phyloP scores from a whole-genome alignment of 2,888 invertebrate genomes.

The Tricholauxania praeusta region DNA sequence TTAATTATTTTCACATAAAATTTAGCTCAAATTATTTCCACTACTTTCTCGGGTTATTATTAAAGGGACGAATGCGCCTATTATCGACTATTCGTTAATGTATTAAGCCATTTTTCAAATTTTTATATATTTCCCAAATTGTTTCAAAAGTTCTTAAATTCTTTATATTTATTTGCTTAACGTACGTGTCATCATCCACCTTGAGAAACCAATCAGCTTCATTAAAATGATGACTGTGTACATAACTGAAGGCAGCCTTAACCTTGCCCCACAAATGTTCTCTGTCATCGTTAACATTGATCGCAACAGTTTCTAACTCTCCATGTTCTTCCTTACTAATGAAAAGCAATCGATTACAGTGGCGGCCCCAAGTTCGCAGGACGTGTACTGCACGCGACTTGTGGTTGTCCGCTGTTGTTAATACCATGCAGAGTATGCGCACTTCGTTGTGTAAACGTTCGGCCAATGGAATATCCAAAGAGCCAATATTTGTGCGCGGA shows the following conservation, averaged over 20 bases:
- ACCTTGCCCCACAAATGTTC: slow-evolving; percentile 94
- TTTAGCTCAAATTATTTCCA: no score
- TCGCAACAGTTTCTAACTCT: slow-evolving; percentile 80
- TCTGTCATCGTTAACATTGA: slow-evolving; percentile 87
- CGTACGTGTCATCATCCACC: slow-evolving; percentile 95
- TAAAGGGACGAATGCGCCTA: no score
- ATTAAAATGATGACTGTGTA: slow-evolving; percentile 82
- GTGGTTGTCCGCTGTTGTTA: slow-evolving; percentile 90
- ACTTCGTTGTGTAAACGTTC: slow-evolving; percentile 75
- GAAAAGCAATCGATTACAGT: slow-evolving; percentile 86
- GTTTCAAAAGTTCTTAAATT: no score
- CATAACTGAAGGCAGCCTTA: slow-evolving; percentile 87
- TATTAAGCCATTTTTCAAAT: no score
- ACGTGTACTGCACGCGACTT: slow-evolving; percentile 87
- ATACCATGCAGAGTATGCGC: slow-evolving; percentile 92
- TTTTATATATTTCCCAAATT: no score
- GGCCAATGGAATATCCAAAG: not conserved
- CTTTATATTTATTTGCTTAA: not conserved
- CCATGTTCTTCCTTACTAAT: slow-evolving; percentile 82
- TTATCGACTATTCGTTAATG: no score
- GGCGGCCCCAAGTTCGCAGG: slow-evolving; percentile 92
- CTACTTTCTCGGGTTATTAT: no score
- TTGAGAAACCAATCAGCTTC: slow-evolving; percentile 96
- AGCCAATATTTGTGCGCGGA: no score
- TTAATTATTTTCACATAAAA: no score